Evolutionary conservation across 2,888 invertebrate species (phyloP).

Genomic region (Hetaerina titia): DNA sequence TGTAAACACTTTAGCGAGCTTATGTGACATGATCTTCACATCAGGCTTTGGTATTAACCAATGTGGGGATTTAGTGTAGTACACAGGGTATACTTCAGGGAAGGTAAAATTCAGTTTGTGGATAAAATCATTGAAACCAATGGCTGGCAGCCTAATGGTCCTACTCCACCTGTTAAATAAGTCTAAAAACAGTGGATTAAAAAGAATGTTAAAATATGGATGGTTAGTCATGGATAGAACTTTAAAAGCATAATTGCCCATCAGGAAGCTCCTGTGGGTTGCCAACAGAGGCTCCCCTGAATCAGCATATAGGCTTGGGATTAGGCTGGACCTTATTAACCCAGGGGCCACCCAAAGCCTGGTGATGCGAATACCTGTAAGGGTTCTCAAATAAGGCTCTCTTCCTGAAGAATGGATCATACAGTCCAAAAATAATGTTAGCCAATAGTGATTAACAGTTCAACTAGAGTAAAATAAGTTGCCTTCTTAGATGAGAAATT

Average conservation of each 20-base stretch:
- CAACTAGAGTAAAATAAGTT: too few relatives aligned
- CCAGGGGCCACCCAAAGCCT: too few relatives aligned
- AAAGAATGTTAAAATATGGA: not conserved
- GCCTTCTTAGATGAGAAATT: too few relatives aligned
- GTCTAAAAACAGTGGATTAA: not conserved
- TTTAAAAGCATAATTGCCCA: not conserved
- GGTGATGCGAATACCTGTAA: too few relatives aligned
- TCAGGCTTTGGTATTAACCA: not conserved
- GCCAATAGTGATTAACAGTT: too few relatives aligned
- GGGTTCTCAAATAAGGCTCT: too few relatives aligned
- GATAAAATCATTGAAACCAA: not conserved
- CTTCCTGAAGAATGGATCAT: too few relatives aligned
- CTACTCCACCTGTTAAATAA: not conserved
- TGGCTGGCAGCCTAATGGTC: not conserved
- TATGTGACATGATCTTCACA: not conserved
- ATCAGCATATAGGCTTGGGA: not conserved
- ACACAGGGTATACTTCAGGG: not conserved
- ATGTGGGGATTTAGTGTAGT: not conserved
- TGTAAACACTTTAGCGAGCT: not conserved
- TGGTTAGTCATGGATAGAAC: not conserved
- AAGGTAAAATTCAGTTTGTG: not conserved
- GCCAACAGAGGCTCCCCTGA: not conserved
- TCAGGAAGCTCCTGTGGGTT: not conserved
- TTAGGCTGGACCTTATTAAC: too few relatives aligned
- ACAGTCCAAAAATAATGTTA: too few relatives aligned